Conservation (phyloP, 1,140 invertebrate genomes). For the Neoseiulus cucumeris region DNA sequence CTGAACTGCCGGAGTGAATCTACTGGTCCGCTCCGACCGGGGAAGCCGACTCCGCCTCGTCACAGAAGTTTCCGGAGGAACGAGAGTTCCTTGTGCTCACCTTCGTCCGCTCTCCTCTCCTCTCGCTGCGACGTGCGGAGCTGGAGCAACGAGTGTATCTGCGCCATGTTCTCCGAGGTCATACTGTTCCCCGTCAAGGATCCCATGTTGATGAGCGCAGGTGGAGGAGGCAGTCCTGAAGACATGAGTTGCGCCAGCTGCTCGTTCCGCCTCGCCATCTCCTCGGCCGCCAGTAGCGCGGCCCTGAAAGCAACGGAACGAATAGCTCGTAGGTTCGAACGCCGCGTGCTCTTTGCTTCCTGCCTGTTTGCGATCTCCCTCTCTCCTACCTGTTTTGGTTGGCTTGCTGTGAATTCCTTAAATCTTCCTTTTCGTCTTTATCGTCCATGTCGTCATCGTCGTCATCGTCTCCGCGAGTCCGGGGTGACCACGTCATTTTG, state of each 20-base stretch:
- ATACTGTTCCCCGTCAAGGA: background rate
- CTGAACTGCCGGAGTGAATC: too few species aligned
- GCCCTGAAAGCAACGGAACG: background rate
- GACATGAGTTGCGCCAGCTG: background rate
- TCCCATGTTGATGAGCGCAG: conserved; percentile 3
- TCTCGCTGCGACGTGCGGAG: background rate
- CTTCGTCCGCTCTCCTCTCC: background rate
- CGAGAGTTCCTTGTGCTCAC: background rate
- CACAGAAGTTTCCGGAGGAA: background rate
- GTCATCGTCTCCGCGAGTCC: conserved; percentile 31
- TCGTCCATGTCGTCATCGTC: conserved; percentile 19
- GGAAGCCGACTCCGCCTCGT: too few species aligned
- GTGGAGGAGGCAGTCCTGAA: conserved; percentile 22
- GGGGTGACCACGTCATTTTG: conserved; percentile 38
- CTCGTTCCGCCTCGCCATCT: background rate
- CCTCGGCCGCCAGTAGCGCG: background rate
- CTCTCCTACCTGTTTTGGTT: background rate
- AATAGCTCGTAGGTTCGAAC: background rate
- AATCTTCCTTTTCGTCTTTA: background rate
- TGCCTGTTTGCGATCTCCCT: background rate
- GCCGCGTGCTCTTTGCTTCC: background rate
- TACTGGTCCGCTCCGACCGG: too few species aligned
- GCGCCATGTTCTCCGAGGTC: background rate
- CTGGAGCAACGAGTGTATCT: background rate
- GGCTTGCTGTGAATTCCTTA: conserved; percentile 6